Base-by-base conservation (phyloP, 2,888 invertebrate species). In the Lithodes maja region DNA sequence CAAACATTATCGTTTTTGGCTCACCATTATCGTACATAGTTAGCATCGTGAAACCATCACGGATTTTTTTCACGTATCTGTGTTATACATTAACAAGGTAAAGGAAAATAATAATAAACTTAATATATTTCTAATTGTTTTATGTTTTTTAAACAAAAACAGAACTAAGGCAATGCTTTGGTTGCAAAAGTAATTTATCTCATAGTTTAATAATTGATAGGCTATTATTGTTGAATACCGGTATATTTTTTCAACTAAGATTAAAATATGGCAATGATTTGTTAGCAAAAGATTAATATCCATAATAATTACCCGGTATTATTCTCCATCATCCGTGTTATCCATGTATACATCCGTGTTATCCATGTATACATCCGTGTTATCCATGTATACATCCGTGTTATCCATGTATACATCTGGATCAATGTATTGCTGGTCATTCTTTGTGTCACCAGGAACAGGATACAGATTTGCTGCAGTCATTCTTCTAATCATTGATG, bases 261-360 rank as follows among this genome's bases (percentile, higher is more conserved):
- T 74, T 5, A 74, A 74, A 5, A n/a, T 74, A 74, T 15, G 74
- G 74, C 74, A 74, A 7, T n/a, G n/a, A 74, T 15, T 74, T 7
- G 33, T 17, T 15, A 17, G 33, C 74, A 74, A 3, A 15, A 74
- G 74, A 3, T 3, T 17, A 17, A 74, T 17, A 74, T 74, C 74
- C 12, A 12, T 61, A 74, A 74, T 74, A 74, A 7, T 74, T 74
- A 74, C 33, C 74, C 33, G 33, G 5, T 74, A n/a, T n/a, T 74
- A 74, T 74, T 15, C 12, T 74, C n/a, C 74, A 74, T 74, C 74
- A 74, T 74, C 74, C 5, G 74, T 15, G 74, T 74, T 74, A 74
- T 74, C 74, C 74, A 74, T 74, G 74, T 74, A 74, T n/a, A 74
- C n/a, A 74, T 74, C 74, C n/a, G n/a, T n/a, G n/a, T n/a, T n/a